Percentiles rank a stretch among this genome's conserved stretches.
These are phyloP conservation scores for Laupala kohalensis DNA, from an alignment of 1,140 invertebrate species.

Conservation along the genomic window DNA sequence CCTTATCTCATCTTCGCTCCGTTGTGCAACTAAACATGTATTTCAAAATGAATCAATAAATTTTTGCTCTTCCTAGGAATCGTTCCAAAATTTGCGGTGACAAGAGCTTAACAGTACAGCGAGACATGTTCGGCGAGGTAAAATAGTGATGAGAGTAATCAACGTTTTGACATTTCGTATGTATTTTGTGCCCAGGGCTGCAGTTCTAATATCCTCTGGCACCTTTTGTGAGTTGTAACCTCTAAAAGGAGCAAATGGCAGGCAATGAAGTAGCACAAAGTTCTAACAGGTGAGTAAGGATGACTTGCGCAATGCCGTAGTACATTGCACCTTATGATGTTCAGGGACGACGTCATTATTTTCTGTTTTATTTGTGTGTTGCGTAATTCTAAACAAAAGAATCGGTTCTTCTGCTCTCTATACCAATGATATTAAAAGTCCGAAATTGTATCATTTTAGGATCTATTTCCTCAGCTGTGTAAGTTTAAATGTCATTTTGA, in stretches of 20 bases:
- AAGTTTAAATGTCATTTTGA: neutral
- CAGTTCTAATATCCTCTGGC: too few species aligned
- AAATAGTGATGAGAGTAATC: too few species aligned
- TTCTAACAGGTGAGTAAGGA: neutral
- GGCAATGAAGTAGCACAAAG: neutral
- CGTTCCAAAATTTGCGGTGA: too few species aligned
- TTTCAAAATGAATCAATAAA: too few species aligned
- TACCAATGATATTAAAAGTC: neutral
- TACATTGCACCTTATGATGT: neutral
- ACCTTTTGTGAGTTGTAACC: neutral
- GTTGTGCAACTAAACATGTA: too few species aligned
- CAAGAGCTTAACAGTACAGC: too few species aligned
- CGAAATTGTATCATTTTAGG: neutral
- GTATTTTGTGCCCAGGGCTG: too few species aligned
- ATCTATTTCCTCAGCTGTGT: neutral
- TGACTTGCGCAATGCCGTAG: neutral
- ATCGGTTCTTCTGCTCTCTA: neutral
- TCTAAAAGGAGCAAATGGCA: neutral
- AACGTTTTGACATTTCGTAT: too few species aligned
- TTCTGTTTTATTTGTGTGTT: neutral
- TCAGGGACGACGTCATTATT: neutral
- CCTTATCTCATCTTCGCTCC: too few species aligned
- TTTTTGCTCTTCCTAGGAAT: too few species aligned
- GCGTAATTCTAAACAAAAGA: neutral
- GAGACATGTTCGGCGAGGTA: too few species aligned